phyloP scores from a whole-genome alignment of 2,113 vertebrate genomes.

The Rafetus swinhoei region DNA sequence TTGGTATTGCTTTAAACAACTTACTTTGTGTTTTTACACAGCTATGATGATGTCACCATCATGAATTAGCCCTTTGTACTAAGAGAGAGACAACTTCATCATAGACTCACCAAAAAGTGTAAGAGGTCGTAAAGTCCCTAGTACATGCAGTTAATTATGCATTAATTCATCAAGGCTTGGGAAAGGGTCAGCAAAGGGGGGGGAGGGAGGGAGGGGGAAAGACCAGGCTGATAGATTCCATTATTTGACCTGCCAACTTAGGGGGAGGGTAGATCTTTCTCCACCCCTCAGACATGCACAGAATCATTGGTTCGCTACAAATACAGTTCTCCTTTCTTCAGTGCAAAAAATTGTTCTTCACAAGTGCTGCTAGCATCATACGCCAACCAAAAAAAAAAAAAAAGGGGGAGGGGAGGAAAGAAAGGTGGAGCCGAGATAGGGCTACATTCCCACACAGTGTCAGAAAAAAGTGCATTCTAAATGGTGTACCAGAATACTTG shows the following conservation, averaged over 20 bases:
- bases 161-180: not conserved
- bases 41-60: not conserved
- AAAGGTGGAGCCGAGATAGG: not conserved
- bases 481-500: not conserved
- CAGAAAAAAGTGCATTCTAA: not conserved
- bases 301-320: not conserved
- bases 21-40: not conserved
- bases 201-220: not conserved
- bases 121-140: not conserved
- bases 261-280: not conserved
- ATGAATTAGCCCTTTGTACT: not conserved
- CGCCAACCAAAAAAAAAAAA: not conserved
- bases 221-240: not conserved
- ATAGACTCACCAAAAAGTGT: not conserved
- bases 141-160: not conserved
- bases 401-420: not conserved
- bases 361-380: not conserved
- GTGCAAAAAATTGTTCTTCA: not conserved
- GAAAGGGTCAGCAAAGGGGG: not conserved
- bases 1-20: not conserved
- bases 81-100: not conserved
- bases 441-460: conserved; percentile 4
- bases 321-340: not conserved
- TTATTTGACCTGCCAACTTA: not conserved
- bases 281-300: not conserved